A percentile compares a stretch with the other conserved stretches of the same genome.
phyloP scores from a whole-genome alignment of 2,888 invertebrate genomes.

The Lasioglossum calceatum region DNA sequence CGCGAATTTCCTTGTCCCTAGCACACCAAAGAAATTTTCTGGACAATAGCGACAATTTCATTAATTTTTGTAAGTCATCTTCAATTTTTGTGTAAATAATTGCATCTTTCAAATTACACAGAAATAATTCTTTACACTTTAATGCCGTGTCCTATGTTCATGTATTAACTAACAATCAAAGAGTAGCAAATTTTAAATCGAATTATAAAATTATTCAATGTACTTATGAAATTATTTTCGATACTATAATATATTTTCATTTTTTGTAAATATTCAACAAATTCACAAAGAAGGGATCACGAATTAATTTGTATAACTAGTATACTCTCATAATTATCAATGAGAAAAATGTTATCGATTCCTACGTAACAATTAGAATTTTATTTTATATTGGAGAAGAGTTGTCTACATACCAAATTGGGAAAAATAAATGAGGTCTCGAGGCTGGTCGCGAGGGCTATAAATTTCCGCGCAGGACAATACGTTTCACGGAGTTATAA shows the following conservation, averaged over 20 bases:
- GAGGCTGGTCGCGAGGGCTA: neutral
- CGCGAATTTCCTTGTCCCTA: neutral
- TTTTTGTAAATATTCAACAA: no score
- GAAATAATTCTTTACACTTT: neutral
- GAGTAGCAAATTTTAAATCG: no score
- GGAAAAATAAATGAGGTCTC: neutral
- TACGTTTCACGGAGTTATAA: conserved; percentile 8
- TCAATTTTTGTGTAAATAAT: no score
- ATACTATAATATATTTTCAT: no score
- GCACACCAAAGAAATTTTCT: neutral
- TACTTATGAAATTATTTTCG: no score
- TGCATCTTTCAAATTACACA: no score
- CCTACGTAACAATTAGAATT: neutral
- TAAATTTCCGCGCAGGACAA: conserved; percentile 2
- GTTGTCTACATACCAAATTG: neutral
- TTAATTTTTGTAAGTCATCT: neutral
- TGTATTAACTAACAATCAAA: neutral
- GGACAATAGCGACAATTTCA: neutral
- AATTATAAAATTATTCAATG: no score
- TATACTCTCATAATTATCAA: neutral
- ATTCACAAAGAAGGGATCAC: no score
- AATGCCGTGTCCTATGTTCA: no score
- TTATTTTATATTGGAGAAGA: neutral
- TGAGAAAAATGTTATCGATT: neutral
- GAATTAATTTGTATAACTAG: no score